Evolutionary conservation across 2,888 invertebrate species (phyloP).

Genomic region (Cheiracanthium punctorium): DNA sequence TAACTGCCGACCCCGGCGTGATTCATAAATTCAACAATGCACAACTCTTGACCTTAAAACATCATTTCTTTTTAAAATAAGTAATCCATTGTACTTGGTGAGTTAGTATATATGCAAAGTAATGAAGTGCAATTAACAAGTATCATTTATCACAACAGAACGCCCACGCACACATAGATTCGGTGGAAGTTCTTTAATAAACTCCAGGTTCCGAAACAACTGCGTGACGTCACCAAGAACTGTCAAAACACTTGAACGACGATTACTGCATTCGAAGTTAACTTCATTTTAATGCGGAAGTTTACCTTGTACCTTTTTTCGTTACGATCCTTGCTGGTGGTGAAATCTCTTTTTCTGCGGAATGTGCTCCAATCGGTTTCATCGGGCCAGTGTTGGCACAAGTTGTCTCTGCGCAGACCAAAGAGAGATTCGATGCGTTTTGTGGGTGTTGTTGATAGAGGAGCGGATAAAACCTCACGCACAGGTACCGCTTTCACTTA

Average conservation of each 20-base stretch:
- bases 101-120: neutral
- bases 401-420: neutral
- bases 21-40: neutral
- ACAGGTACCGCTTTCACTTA: neutral
- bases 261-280: neutral
- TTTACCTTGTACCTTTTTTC: conserved; percentile 2
- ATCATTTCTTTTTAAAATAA: neutral
- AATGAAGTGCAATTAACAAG: neutral
- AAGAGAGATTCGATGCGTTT: neutral
- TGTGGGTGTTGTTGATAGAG: neutral
- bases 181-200: no score
- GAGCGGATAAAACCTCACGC: neutral
- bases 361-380: neutral
- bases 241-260: neutral
- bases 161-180: neutral
- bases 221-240: neutral
- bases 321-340: neutral
- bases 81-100: neutral
- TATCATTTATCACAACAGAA: conserved; percentile 4
- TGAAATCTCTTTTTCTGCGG: no score
- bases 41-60: neutral
- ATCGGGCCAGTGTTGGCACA: neutral
- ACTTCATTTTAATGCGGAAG: neutral
- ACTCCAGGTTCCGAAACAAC: neutral
- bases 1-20: neutral